Conservation (phyloP, 1,140 invertebrate genomes). For the Lepidurus packardi region DNA sequence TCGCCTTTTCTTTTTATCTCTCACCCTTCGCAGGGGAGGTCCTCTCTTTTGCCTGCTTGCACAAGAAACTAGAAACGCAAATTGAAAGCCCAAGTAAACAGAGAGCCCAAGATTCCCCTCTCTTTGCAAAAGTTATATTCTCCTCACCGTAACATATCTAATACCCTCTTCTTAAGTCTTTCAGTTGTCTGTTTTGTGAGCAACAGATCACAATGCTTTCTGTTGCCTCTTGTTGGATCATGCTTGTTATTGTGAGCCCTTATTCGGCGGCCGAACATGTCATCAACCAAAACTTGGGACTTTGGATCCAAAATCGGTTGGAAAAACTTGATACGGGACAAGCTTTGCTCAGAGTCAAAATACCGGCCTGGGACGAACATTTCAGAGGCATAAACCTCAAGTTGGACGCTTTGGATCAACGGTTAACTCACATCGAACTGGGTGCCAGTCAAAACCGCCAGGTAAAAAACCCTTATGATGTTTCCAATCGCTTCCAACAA, state of each 20-base stretch:
- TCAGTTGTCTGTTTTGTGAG: slow-evolving; percentile 5
- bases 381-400: neutral
- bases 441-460: neutral
- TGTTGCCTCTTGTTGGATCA: neutral
- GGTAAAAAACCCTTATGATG: neutral
- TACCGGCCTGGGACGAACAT: neutral
- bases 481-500: too few species aligned
- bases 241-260: neutral
- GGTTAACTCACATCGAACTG: neutral
- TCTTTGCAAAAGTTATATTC: slow-evolving; percentile 4
- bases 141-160: neutral
- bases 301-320: neutral
- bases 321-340: neutral
- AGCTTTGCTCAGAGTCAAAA: neutral
- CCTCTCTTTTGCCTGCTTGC: neutral
- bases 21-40: neutral
- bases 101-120: neutral
- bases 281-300: neutral
- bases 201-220: neutral
- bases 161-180: neutral
- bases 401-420: neutral
- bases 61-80: neutral
- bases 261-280: neutral
- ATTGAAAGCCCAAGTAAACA: slow-evolving; percentile 1
- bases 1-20: neutral